Evolutionary conservation across 2,113 vertebrate genomes (phyloP), one percentile per base, ranked within the genome.

Genomic region (Sterna hirundo): DNA sequence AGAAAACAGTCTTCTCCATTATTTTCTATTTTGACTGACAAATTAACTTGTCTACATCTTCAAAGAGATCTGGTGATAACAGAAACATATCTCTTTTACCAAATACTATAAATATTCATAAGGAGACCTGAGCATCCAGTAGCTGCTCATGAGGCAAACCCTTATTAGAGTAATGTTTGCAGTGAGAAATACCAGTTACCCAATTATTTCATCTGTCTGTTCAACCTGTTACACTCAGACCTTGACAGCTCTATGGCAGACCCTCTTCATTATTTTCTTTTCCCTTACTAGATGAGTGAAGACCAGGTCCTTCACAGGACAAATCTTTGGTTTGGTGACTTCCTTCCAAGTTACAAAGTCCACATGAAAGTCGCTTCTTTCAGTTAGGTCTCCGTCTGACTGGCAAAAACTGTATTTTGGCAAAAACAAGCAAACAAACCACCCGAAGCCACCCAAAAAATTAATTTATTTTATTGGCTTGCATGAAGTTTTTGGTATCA

Each of bases 1-100:
- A 87, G 80, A 92, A 96, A 92, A 96, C 72, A 81, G 58, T 72
- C 85, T 91, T 94, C 78, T 83, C 47, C n/a, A 29, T 87, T 97
- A 91, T 96, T 88, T 92, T 93, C 58, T 93, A 3, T 93, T 96
- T 86, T 94, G 89, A 95, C 70, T 93, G 93, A 90, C 87, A 94
- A 89, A 92, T 94, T 95, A 91, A 52, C 62, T 85, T 90, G 40
- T 61, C 29, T 86, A 40, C 32, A 51, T 62, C 69, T 94, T 90
- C 90, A 88, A 88, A 95, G 79, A 93, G 78, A 91, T 83, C 18
- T 62, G 10, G 10, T 80, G 79, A 77, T 90, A 93, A 84, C 34
- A 80, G 38, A 92, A 91, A 61, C 29, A 5, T 69, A 15, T 42
- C 13, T 77, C 23, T 57, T 26, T 87, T 70, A 49, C 46, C 26